Conservation (phyloP, 35 echinoderm and acorn worm genomes). For the Patiria miniata region DNA sequence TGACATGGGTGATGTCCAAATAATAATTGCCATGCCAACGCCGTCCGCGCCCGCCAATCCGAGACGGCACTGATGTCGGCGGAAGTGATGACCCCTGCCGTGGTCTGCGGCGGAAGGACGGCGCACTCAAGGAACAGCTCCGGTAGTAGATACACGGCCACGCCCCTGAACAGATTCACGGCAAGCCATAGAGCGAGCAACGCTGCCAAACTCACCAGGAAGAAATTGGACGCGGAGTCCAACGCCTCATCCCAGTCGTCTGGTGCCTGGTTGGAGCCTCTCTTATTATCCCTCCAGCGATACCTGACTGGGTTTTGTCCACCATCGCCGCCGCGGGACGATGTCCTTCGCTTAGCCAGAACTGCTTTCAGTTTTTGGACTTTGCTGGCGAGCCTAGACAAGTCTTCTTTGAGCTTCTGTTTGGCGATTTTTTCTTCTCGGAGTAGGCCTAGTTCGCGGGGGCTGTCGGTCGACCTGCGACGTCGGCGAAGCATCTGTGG, state of each 20-base stretch:
- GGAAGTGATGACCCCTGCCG: too few relatives aligned
- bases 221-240: neutral
- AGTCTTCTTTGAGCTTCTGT: neutral
- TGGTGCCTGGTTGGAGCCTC: neutral
- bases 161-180: neutral
- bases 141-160: neutral
- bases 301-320: neutral
- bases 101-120: neutral
- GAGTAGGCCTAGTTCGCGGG: neutral
- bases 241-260: neutral
- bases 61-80: neutral
- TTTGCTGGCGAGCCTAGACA: neutral
- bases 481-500: neutral
- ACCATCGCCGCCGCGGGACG: too few relatives aligned
- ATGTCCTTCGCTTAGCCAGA: neutral
- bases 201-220: slow-evolving; percentile 5
- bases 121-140: neutral
- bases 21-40: neutral
- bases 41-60: neutral
- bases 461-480: neutral
- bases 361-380: neutral
- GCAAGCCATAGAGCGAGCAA: neutral
- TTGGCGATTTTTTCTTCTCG: neutral
- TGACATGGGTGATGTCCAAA: neutral
- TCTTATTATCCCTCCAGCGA: neutral